Percentiles rank a stretch among this genome's conserved stretches.
Conservation (phyloP, 2,113 vertebrate genomes). For the Atractosteus spatula region DNA sequence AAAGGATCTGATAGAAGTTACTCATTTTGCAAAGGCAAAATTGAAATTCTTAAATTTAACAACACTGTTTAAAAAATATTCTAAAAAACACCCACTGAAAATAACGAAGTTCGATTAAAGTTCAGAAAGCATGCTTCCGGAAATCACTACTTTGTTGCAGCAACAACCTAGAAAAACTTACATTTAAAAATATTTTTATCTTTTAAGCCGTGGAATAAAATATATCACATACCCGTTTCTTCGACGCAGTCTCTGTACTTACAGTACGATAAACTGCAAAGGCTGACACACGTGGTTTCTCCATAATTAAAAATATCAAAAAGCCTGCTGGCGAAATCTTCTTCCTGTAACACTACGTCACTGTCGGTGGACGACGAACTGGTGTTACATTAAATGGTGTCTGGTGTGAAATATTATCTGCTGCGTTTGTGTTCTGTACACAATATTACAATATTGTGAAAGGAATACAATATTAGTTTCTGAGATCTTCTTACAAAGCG, state of each 20-base stretch:
- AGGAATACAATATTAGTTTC: too few relatives aligned
- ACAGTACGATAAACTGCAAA: constrained; percentile 57
- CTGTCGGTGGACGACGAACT: too few relatives aligned
- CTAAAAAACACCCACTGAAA: not conserved
- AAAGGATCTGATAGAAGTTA: too few relatives aligned
- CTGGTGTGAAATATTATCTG: too few relatives aligned
- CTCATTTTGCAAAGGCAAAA: too few relatives aligned
- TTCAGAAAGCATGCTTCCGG: not conserved
- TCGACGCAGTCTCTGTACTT: constrained; percentile 20
- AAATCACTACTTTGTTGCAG: too few relatives aligned
- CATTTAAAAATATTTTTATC: not conserved
- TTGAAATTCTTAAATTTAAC: too few relatives aligned
- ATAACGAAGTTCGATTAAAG: not conserved
- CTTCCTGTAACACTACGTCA: too few relatives aligned
- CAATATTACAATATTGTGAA: too few relatives aligned
- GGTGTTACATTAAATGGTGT: too few relatives aligned
- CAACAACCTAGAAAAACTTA: not conserved
- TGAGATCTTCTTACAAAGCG: too few relatives aligned
- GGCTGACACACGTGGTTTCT: constrained; percentile 63
- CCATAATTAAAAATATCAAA: constrained; percentile 46
- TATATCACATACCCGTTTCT: constrained; percentile 39
- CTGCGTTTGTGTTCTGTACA: too few relatives aligned
- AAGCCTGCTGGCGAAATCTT: not conserved
- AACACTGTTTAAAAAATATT: not conserved
- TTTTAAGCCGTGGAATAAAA: not conserved